Conservation (phyloP, 2,888 invertebrate genomes). For the Drosophila acutilabella region DNA sequence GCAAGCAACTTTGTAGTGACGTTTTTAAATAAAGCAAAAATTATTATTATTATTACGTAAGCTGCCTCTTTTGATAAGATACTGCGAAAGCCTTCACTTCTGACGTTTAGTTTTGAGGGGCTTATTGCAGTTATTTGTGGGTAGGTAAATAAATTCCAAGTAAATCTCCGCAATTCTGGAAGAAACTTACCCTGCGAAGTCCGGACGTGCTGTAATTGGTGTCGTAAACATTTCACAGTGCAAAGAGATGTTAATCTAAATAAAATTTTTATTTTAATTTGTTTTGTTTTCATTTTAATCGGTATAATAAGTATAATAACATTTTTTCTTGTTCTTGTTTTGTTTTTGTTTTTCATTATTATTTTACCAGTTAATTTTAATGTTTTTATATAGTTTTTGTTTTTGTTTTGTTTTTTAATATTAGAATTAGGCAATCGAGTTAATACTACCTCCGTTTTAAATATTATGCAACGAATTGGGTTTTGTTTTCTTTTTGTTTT, state of each 20-base stretch:
- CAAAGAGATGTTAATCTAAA: constrained; percentile 80
- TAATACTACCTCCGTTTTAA: constrained; percentile 83
- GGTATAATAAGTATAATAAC: constrained; percentile 84
- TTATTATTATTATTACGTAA: constrained; percentile 57
- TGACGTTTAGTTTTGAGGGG: constrained; percentile 8
- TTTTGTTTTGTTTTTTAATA: constrained; percentile 75
- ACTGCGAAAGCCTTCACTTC: not conserved
- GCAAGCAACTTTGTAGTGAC: constrained; percentile 81
- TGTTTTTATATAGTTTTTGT: constrained; percentile 66
- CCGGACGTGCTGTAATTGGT: constrained; percentile 14
- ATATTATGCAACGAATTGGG: constrained; percentile 81
- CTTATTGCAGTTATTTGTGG: not conserved
- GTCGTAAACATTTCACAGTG: constrained; percentile 49
- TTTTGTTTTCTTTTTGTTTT: constrained; percentile 45
- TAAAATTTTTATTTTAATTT: constrained; percentile 84
- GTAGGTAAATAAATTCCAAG: no score
- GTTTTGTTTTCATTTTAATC: constrained; percentile 83
- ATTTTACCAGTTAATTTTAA: constrained; percentile 77
- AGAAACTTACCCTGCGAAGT: constrained; percentile 25
- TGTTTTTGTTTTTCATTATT: constrained; percentile 74
- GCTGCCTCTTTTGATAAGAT: constrained; percentile 13
- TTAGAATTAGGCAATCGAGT: constrained; percentile 84
- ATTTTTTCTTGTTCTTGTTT: constrained; percentile 80
- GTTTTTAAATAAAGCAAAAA: constrained; percentile 81
- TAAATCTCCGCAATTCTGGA: no score